These are phyloP conservation scores for Aldrovandia affinis DNA, from an alignment of 2,797 vertebrate genomes.

Conservation along the genomic window DNA sequence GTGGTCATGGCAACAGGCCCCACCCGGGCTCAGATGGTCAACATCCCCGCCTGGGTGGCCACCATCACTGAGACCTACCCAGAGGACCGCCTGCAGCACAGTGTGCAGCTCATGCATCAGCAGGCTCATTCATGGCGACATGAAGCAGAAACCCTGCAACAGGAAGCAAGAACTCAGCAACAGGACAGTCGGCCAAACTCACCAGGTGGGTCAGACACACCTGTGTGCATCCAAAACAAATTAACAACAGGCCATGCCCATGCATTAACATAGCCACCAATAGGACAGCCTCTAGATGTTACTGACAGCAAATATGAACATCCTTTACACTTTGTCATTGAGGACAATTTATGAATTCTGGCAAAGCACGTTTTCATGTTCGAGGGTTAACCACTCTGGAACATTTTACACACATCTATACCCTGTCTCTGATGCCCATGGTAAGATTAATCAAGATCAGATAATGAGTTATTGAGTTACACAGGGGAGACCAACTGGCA, in stretches of 20 bases:
- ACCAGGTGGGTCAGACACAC: constrained; percentile 52
- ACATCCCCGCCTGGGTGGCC: constrained; percentile 73
- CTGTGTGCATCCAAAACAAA: background rate
- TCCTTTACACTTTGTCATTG: too few relatives aligned
- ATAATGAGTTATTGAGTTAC: too few relatives aligned
- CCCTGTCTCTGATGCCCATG: too few relatives aligned
- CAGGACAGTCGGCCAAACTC: constrained; percentile 20
- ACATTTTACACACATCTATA: too few relatives aligned
- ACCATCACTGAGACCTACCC: constrained; percentile 71
- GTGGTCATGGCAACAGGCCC: constrained; percentile 76
- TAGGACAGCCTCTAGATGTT: too few relatives aligned
- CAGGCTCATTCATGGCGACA: constrained; percentile 44
- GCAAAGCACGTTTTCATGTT: too few relatives aligned
- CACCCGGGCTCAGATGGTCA: constrained; percentile 75
- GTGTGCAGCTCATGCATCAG: constrained; percentile 73
- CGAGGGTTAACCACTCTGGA: too few relatives aligned
- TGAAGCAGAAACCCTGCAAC: constrained; percentile 36
- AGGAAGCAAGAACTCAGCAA: constrained; percentile 18
- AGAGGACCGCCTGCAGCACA: constrained; percentile 73
- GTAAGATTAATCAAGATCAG: too few relatives aligned
- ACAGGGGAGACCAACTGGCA: too few relatives aligned
- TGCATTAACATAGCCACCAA: background rate
- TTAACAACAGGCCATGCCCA: background rate
- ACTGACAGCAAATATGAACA: too few relatives aligned
- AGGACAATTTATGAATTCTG: too few relatives aligned